Conservation (phyloP, 2,888 invertebrate species). For the Drosophila sordidapex region DNA sequence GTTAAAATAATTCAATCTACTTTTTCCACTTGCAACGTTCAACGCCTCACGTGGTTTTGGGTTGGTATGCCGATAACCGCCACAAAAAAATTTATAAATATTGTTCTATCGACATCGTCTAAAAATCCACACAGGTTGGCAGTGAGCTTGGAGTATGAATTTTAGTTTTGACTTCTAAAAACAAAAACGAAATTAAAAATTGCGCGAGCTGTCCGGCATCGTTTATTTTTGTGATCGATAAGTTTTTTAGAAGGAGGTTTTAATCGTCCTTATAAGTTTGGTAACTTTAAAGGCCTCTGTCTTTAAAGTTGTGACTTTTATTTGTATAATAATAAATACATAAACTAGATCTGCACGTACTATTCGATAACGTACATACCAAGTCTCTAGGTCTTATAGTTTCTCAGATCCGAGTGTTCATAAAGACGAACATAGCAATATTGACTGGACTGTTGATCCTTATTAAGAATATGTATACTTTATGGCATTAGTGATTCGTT, state of each 20-base stretch:
- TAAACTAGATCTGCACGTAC: too few species aligned
- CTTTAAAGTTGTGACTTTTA: background rate
- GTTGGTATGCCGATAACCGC: background rate
- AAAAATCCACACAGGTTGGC: too few species aligned
- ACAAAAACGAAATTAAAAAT: too few species aligned
- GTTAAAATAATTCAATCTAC: background rate
- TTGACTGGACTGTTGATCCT: background rate
- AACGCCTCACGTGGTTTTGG: background rate
- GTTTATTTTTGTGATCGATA: too few species aligned
- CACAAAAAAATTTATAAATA: background rate
- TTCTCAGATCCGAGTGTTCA: background rate
- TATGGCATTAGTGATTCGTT: background rate
- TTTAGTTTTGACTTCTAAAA: too few species aligned
- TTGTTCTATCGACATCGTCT: too few species aligned
- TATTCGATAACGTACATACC: too few species aligned
- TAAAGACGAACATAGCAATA: background rate
- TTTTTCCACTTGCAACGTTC: background rate
- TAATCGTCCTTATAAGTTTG: too few species aligned
- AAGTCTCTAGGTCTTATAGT: background rate
- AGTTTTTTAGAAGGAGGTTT: too few species aligned
- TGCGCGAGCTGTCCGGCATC: too few species aligned
- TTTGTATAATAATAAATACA: too few species aligned
- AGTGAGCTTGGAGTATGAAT: too few species aligned
- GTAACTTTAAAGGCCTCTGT: background rate
- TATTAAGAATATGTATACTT: background rate